Evolutionary conservation across 2,888 invertebrate genomes (phyloP).

Genomic region (Nipponacmea schrenckii): DNA sequence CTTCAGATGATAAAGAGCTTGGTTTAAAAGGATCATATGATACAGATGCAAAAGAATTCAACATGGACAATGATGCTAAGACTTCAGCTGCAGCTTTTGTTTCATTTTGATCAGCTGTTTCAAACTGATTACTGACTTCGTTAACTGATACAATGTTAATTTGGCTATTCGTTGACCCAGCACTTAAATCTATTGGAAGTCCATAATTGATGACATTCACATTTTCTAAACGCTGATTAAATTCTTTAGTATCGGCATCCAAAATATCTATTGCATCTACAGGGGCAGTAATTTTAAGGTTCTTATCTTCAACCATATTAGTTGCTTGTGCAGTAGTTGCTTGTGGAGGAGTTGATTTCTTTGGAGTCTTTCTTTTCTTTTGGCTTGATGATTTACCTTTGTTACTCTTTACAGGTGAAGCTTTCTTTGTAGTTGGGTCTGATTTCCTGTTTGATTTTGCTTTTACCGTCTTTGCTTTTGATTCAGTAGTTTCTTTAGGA

Average conservation of each 20-base stretch:
- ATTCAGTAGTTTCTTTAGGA: too few species aligned
- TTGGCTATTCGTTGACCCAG: not conserved
- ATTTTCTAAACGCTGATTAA: not conserved
- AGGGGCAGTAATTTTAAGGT: not conserved
- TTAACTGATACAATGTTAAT: not conserved
- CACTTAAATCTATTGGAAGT: not conserved
- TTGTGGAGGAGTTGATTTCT: too few species aligned
- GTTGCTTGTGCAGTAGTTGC: too few species aligned
- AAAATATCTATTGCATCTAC: not conserved
- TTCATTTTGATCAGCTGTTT: not conserved
- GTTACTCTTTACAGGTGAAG: too few species aligned
- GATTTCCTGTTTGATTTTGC: too few species aligned
- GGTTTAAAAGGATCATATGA: too few species aligned
- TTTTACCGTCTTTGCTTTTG: too few species aligned
- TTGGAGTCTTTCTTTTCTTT: not conserved
- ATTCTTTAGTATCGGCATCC: constrained; percentile 1
- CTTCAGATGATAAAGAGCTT: too few species aligned
- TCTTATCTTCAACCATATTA: too few species aligned
- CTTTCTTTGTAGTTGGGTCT: too few species aligned
- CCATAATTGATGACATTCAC: not conserved
- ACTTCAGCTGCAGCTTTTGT: not conserved
- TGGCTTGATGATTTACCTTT: not conserved
- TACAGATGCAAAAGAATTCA: too few species aligned
- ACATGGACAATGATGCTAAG: not conserved
- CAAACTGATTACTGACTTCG: not conserved